Conservation (phyloP, 2,888 invertebrate genomes). For the Psylliodes chrysocephalus region DNA sequence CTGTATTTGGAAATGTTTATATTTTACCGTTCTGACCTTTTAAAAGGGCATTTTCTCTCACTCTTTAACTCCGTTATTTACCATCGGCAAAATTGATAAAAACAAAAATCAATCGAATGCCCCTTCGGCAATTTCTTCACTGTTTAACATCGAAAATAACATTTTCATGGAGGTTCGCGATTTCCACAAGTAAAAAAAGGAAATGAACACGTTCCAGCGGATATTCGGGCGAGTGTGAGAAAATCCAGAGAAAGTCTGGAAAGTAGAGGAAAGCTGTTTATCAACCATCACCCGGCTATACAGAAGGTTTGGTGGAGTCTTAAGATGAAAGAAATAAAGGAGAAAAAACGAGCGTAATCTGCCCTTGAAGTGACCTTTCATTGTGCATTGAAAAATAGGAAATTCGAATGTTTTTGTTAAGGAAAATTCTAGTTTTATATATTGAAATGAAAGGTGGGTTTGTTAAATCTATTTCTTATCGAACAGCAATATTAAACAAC, state of each 20-base stretch:
- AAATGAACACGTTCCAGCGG: conserved; percentile 52
- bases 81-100: background rate
- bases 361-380: background rate
- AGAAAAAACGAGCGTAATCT: conserved; percentile 16
- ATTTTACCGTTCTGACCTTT: too few species aligned
- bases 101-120: conserved; percentile 4
- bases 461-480: too few species aligned
- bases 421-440: too few species aligned
- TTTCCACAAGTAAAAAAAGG: conserved; percentile 48
- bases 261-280: conserved; percentile 53
- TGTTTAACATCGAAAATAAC: conserved; percentile 37
- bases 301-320: conserved; percentile 29
- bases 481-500: too few species aligned
- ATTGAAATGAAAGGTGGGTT: too few species aligned
- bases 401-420: background rate
- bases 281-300: conserved; percentile 43
- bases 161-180: conserved; percentile 49
- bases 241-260: conserved; percentile 51
- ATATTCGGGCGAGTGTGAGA: conserved; percentile 50
- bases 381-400: background rate
- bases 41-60: too few species aligned
- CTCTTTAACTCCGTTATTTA: conserved; percentile 1
- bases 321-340: conserved; percentile 33
- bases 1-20: too few species aligned
- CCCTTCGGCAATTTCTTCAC: conserved; percentile 5